These are phyloP conservation scores for Pseudochaenichthys georgianus DNA, from an alignment of 2,797 vertebrate species.

Conservation along the genomic window DNA sequence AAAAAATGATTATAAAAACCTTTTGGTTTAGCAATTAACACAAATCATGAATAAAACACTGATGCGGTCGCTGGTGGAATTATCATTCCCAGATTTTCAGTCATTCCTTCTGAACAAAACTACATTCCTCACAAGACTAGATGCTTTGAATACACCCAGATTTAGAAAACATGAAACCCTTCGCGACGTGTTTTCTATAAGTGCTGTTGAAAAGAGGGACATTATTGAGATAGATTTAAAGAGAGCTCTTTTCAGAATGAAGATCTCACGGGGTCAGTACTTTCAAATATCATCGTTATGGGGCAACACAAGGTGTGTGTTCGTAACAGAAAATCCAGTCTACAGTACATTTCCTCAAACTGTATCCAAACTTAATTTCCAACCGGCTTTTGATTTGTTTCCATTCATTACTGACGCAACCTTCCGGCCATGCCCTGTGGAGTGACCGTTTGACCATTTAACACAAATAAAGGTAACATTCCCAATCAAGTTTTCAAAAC, in stretches of 20 bases:
- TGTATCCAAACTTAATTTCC: constrained; percentile 65
- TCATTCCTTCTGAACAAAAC: constrained; percentile 47
- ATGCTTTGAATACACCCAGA: constrained; percentile 49
- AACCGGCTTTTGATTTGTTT: constrained; percentile 51
- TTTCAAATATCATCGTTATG: constrained; percentile 50
- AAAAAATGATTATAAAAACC: constrained; percentile 72
- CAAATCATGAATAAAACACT: constrained; percentile 50
- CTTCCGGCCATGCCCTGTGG: constrained; percentile 59
- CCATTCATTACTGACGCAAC: constrained; percentile 58
- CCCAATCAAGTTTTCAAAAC: constrained; percentile 65
- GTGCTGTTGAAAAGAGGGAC: constrained; percentile 57
- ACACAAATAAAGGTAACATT: constrained; percentile 42
- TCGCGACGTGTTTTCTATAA: constrained; percentile 40
- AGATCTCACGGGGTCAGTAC: constrained; percentile 61
- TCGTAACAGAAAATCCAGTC: constrained; percentile 76
- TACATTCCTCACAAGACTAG: constrained; percentile 72
- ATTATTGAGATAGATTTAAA: constrained; percentile 26
- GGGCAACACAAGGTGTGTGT: constrained; percentile 33
- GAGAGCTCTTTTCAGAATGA: constrained; percentile 45
- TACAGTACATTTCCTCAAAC: constrained; percentile 77
- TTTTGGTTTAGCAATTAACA: constrained; percentile 73
- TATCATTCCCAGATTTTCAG: constrained; percentile 53
- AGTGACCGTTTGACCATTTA: constrained; percentile 53
- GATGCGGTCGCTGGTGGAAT: constrained; percentile 34
- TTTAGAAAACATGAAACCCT: constrained; percentile 29